phyloP scores from a whole-genome alignment of 2,113 vertebrate species.

The Alethe diademata region DNA sequence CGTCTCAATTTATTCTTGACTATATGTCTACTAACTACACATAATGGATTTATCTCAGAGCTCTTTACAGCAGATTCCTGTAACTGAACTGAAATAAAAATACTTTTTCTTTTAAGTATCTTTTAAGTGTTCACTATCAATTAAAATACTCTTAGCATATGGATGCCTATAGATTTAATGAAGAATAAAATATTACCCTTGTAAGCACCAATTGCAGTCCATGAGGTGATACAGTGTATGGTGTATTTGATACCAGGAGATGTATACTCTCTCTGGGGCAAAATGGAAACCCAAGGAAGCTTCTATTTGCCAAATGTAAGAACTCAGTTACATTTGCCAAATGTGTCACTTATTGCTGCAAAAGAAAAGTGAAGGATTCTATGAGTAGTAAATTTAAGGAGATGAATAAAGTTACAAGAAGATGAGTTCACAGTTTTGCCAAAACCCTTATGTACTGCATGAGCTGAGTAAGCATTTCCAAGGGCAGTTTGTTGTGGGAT shows the following conservation, averaged over 20 bases:
- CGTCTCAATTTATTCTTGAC: background rate
- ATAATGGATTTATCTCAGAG: background rate
- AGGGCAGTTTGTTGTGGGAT: background rate
- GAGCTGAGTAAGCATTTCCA: slow-evolving; percentile 9
- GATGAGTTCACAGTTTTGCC: background rate
- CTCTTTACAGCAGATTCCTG: background rate
- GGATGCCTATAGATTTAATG: background rate
- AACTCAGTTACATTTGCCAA: background rate
- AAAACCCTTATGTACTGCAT: background rate
- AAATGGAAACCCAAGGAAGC: background rate
- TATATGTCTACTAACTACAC: background rate
- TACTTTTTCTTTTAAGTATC: background rate
- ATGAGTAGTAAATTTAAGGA: background rate
- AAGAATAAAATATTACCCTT: background rate
- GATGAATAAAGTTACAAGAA: background rate
- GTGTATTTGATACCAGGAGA: background rate
- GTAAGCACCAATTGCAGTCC: background rate
- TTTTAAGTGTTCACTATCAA: background rate
- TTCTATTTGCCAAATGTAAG: background rate
- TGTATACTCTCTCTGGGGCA: background rate
- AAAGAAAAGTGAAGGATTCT: background rate
- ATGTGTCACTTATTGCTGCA: background rate
- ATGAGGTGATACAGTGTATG: background rate
- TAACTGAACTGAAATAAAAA: background rate
- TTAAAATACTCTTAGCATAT: background rate